Evolutionary conservation across 2,113 vertebrate species (phyloP).

Genomic region (Arizona elegans): DNA sequence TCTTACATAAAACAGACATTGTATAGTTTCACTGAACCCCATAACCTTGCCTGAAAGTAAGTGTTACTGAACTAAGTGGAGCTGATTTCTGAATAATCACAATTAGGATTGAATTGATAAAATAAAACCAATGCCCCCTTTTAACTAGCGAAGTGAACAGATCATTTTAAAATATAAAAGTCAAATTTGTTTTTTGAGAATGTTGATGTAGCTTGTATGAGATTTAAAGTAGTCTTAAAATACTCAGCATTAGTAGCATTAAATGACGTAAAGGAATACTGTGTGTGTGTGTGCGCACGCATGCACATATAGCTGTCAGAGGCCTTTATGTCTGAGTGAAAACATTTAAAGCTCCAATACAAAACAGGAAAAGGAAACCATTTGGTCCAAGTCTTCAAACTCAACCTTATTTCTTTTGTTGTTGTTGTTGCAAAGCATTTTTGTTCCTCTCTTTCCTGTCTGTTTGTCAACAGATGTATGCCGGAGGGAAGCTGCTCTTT

Average conservation of each 20-base stretch:
- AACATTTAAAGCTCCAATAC: conserved; percentile 6
- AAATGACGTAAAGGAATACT: not conserved
- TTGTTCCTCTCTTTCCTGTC: conserved; percentile 7
- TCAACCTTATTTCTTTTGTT: not conserved
- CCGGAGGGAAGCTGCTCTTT: conserved; percentile 46
- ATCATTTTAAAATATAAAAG: not conserved
- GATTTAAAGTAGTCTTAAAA: not conserved
- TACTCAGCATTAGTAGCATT: not conserved
- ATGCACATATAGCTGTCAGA: not conserved
- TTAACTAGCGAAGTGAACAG: not conserved
- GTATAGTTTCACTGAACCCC: not conserved
- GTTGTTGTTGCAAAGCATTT: not conserved
- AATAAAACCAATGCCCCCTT: not conserved
- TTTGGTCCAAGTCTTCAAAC: conserved; percentile 14
- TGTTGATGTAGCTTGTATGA: not conserved
- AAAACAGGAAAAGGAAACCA: conserved; percentile 44
- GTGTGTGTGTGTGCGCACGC: not conserved
- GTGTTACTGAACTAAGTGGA: not conserved
- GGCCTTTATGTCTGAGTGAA: conserved; percentile 14
- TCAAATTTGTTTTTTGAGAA: not conserved
- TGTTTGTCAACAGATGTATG: conserved; percentile 57
- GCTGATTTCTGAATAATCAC: not conserved
- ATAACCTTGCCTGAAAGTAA: not conserved
- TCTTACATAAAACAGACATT: not conserved
- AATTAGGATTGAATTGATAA: not conserved